These are phyloP conservation scores for Pedicia rivosa DNA, from an alignment of 2,888 invertebrate species.

Conservation along the genomic window DNA sequence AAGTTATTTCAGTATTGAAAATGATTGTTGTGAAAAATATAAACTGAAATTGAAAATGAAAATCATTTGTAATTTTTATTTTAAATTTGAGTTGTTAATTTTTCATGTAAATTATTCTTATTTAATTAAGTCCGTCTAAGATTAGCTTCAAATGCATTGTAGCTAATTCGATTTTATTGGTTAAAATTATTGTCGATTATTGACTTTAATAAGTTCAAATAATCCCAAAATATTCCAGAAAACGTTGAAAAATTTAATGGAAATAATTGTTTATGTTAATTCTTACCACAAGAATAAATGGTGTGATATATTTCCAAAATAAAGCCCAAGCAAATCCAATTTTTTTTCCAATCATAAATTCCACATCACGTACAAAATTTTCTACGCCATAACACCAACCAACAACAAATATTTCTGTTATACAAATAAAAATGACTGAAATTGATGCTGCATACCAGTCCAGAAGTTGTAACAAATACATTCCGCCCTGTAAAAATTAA, in stretches of 20 bases:
- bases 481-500: constrained; percentile 48
- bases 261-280: constrained; percentile 3
- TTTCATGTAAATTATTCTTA: too few species aligned
- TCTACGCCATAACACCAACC: constrained; percentile 65
- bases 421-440: constrained; percentile 57
- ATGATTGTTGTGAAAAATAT: constrained; percentile 45
- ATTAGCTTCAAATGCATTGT: too few species aligned
- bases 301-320: constrained; percentile 57
- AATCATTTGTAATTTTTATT: constrained; percentile 7
- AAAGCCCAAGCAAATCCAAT: constrained; percentile 47
- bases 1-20: constrained; percentile 40
- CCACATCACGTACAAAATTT: constrained; percentile 45
- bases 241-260: background rate
- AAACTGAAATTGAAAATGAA: constrained; percentile 32
- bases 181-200: too few species aligned
- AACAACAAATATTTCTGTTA: constrained; percentile 63
- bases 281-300: constrained; percentile 47
- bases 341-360: constrained; percentile 52
- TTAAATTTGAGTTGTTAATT: too few species aligned
- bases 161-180: too few species aligned
- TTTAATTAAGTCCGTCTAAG: too few species aligned
- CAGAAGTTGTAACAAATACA: constrained; percentile 67
- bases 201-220: too few species aligned
- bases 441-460: constrained; percentile 80
- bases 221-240: too few species aligned